Conservation (phyloP, 2,888 invertebrate species). For the Cerastis leucographa region DNA sequence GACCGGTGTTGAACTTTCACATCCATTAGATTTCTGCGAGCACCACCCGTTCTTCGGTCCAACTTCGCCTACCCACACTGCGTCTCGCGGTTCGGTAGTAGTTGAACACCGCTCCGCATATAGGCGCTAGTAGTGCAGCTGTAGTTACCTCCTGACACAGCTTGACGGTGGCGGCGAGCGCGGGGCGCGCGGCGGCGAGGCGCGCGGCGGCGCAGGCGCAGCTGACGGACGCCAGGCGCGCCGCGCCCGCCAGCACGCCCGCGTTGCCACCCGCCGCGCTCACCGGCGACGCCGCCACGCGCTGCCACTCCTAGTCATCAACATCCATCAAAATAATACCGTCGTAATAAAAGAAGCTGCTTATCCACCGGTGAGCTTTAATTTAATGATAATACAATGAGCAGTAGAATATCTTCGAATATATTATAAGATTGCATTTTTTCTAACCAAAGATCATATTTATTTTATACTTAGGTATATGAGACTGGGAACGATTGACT, state of each 20-base stretch:
- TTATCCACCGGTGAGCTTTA: slow-evolving; percentile 5
- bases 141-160: slow-evolving; percentile 82
- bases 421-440: background rate
- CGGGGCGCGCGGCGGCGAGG: slow-evolving; percentile 81
- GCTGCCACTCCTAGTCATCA: slow-evolving; percentile 83
- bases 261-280: slow-evolving; percentile 82
- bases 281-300: slow-evolving; percentile 79
- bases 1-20: background rate
- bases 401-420: background rate
- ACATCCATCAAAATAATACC: slow-evolving; percentile 12
- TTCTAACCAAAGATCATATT: background rate
- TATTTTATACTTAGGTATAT: background rate
- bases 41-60: background rate
- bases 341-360: background rate
- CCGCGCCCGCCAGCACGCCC: slow-evolving; percentile 85
- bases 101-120: background rate
- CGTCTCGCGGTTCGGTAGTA: background rate
- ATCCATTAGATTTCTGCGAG: background rate
- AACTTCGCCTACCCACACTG: background rate
- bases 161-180: slow-evolving; percentile 80
- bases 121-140: background rate
- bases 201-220: slow-evolving; percentile 88
- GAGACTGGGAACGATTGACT: background rate
- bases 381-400: slow-evolving; percentile 8
- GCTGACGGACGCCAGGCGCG: slow-evolving; percentile 86